Evolutionary conservation across 2,797 vertebrate genomes (phyloP), one percentile per base, ranked within the genome.

Genomic region (Astyanax mexicanus): DNA sequence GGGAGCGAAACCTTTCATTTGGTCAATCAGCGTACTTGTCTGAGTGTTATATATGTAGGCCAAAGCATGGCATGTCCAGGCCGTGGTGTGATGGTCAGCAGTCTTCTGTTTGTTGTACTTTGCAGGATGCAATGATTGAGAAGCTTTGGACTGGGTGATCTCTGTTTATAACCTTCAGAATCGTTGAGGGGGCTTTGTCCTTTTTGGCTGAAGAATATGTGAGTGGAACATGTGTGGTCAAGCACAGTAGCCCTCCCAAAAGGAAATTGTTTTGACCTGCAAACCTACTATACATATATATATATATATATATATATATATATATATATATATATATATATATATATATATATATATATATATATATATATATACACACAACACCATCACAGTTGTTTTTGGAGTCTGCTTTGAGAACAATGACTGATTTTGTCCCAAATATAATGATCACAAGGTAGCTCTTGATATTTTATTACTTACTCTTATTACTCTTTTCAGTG

Each of bases 61-160:
- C 60, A 27, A 21, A 27, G 8, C 47, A 21, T 45, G 52, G 25
- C 29, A 40, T 47, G 19, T 60, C 60, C 67, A 54, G 65, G 6
- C 51, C 0, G 27, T 49, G 40, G 44, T 42, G 69, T 49, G 72
- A 25, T 40, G 77, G 77, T 49, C 58, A 38, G 78, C 74, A 80
- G 60, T 75, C 80, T 62, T 58, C 52, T 38, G 76, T 83, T 89
- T 86, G 86, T 88, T 73, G 78, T 62, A 81, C 73, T 72, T 17
- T 64, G 35, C 40, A 11, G 77, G 45, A 69, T 54, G 64, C 77
- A 84, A 72, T 68, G 86, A 92, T 84, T 87, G 91, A 92, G 83
- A 79, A 5, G 80, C 75, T 54, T 58, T 87, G 86, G 70, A 71
- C 61, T 58, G 68, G 69, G 84, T 44, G 9, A 58, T n/a, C 55